Conservation (phyloP, 1,140 invertebrate species). For the Leptinotarsa lineolata region DNA sequence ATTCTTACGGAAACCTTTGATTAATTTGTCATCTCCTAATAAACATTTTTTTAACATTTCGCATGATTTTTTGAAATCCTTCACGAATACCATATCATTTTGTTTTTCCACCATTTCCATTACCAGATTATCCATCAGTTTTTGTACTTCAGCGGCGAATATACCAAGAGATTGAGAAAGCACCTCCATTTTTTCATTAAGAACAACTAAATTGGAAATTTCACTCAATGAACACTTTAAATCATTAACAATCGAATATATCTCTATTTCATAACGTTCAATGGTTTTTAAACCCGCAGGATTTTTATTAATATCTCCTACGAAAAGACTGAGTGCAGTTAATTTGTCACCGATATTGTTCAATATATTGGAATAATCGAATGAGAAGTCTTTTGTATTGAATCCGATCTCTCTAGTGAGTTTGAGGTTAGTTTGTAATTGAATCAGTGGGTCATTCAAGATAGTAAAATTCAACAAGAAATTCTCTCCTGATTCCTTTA, state of each 20-base stretch:
- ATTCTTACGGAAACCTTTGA: not conserved
- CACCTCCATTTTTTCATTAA: conserved; percentile 43
- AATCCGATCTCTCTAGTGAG: conserved; percentile 32
- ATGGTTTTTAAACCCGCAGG: conserved; percentile 22
- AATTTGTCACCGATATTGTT: conserved; percentile 34
- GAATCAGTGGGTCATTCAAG: conserved; percentile 24
- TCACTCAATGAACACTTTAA: conserved; percentile 19
- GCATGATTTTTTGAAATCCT: not conserved
- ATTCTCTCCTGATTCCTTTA: conserved; percentile 26
- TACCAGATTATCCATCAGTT: conserved; percentile 16
- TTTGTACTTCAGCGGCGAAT: conserved; percentile 13
- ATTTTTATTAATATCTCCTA: conserved; percentile 29
- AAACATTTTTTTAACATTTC: not conserved
- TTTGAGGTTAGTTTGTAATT: conserved; percentile 30
- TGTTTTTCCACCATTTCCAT: conserved; percentile 24
- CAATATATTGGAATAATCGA: conserved; percentile 31
- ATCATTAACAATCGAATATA: conserved; percentile 25
- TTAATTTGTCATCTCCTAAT: not conserved
- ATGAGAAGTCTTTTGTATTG: conserved; percentile 35
- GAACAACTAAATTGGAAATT: conserved; percentile 1
- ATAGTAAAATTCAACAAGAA: conserved; percentile 23
- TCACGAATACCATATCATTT: conserved; percentile 33
- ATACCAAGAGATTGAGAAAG: conserved; percentile 33
- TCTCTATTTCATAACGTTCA: conserved; percentile 26
- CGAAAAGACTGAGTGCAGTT: conserved; percentile 25